These are phyloP conservation scores for Diadophis punctatus DNA, from an alignment of 2,113 vertebrate genomes.

Conservation along the genomic window DNA sequence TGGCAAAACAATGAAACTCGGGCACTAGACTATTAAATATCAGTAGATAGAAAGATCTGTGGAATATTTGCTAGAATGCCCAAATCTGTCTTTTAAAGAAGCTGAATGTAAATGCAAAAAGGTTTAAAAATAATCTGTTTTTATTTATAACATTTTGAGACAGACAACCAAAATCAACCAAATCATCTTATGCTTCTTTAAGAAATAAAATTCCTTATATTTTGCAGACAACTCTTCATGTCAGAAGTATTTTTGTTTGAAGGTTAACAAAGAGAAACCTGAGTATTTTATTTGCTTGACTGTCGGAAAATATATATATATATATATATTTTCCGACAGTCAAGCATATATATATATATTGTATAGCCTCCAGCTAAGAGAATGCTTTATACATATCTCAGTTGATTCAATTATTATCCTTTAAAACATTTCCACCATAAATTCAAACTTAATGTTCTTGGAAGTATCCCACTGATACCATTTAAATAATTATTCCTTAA, in stretches of 20 bases:
- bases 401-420: constrained; percentile 40
- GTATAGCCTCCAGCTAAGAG: constrained; percentile 20
- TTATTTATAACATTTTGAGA: constrained; percentile 2
- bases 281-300: constrained; percentile 41
- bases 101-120: constrained; percentile 44
- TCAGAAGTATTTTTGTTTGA: constrained; percentile 18
- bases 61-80: constrained; percentile 34
- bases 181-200: constrained; percentile 10
- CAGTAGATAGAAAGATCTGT: constrained; percentile 31
- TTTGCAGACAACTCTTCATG: constrained; percentile 8
- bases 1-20: constrained; percentile 55
- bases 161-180: constrained; percentile 1
- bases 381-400: constrained; percentile 34
- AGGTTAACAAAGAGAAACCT: not conserved
- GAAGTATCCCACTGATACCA: not conserved
- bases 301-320: constrained; percentile 28
- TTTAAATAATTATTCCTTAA: not conserved
- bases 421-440: constrained; percentile 37
- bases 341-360: constrained; percentile 40
- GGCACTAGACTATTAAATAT: constrained; percentile 32
- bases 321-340: no score
- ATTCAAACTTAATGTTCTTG: constrained; percentile 1
- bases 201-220: constrained; percentile 31
- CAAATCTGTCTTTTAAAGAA: constrained; percentile 50
- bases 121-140: constrained; percentile 7